Evolutionary conservation across 1,140 invertebrate species (phyloP).

Genomic region (Eriocheir sinensis): DNA sequence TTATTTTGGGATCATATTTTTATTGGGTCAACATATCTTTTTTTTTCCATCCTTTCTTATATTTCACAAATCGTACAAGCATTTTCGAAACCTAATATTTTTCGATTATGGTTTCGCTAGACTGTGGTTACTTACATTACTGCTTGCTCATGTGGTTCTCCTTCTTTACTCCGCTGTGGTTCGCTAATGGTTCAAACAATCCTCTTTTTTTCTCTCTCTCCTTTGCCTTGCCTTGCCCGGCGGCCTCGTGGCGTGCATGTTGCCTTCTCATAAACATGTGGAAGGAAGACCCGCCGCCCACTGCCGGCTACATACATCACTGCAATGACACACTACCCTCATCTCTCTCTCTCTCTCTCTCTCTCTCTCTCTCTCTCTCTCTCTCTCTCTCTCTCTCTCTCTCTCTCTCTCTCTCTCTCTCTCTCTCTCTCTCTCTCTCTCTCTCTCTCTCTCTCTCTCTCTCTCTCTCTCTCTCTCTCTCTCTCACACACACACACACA

Average conservation of each 20-base stretch:
- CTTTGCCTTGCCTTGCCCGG: background rate
- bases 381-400: constrained; percentile 50
- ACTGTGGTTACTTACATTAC: no score
- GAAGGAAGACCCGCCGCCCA: background rate
- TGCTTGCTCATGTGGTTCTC: no score
- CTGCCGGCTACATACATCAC: background rate
- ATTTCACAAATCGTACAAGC: no score
- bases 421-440: constrained; percentile 19
- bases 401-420: constrained; percentile 18
- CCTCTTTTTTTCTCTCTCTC: no score
- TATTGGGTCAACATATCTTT: no score
- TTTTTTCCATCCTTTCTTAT: no score
- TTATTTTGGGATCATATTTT: no score
- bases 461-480: constrained; percentile 37
- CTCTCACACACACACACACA: constrained; percentile 8
- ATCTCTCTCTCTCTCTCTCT: constrained; percentile 55
- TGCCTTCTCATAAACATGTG: background rate
- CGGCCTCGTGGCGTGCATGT: background rate
- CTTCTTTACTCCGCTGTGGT: background rate
- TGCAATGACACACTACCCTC: background rate
- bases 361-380: constrained; percentile 62
- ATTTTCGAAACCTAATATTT: no score
- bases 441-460: constrained; percentile 31
- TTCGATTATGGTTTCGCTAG: no score
- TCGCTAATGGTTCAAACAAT: background rate